Evolutionary conservation across 2,888 invertebrate genomes (phyloP).

Genomic region (Tiliacea aurago): DNA sequence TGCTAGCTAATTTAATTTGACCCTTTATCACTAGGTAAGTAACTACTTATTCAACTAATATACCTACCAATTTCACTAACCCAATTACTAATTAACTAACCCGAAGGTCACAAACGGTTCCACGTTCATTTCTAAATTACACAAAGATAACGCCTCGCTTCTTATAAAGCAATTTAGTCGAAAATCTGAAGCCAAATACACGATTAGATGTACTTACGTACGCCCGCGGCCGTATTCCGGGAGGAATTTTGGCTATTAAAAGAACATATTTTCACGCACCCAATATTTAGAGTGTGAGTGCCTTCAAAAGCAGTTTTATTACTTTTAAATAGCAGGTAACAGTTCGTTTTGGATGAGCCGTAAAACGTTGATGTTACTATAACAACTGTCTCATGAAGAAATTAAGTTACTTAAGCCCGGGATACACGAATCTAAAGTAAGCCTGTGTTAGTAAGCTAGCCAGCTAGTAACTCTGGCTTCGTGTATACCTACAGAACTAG

Average conservation of each 20-base stretch:
- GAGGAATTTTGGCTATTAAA: constrained; percentile 83
- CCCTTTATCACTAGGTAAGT: not conserved
- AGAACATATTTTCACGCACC: constrained; percentile 85
- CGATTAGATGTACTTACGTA: constrained; percentile 43
- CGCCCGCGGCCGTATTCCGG: constrained; percentile 51
- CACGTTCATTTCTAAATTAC: constrained; percentile 74
- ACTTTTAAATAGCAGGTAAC: constrained; percentile 86
- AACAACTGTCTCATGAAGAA: constrained; percentile 67
- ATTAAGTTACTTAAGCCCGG: constrained; percentile 57
- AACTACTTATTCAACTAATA: not conserved
- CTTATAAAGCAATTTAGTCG: constrained; percentile 81
- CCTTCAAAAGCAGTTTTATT: constrained; percentile 85
- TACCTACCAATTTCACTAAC: constrained; percentile 69
- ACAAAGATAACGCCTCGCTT: constrained; percentile 69
- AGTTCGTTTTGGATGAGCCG: constrained; percentile 79
- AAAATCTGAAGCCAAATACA: constrained; percentile 68
- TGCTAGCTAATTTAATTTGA: too few species aligned
- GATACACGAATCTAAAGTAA: too few species aligned
- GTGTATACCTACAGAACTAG: too few species aligned
- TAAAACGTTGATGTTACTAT: constrained; percentile 74
- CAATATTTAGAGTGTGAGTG: constrained; percentile 78
- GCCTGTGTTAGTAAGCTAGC: too few species aligned
- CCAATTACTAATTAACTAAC: too few species aligned
- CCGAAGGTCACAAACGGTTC: constrained; percentile 66
- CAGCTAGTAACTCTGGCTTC: too few species aligned